Evolutionary conservation across 30 jellyfish, hydroid and myxozoan species (phyloP), one percentile per base, ranked within the genome.

Genomic region (Rhopilema esculentum): DNA sequence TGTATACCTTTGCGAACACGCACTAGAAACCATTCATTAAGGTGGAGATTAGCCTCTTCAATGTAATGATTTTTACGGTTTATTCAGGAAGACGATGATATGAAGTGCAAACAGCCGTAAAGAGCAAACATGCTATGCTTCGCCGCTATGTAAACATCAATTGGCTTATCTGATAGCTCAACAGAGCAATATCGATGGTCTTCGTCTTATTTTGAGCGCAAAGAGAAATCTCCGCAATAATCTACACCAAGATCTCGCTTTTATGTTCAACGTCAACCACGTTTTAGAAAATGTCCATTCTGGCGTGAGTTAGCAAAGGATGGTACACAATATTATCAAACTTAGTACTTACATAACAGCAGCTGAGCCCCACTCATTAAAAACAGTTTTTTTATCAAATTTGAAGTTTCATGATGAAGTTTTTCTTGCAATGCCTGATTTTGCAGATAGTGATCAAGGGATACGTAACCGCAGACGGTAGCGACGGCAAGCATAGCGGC

Each of bases 391-490:
- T n/a, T n/a, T n/a, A n/a, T n/a, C 30, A 2, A 16, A 18, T 27
- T 9, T 26, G 63, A 17, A 23, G 27, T 0, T 71, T 27, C 26
- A 65, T 16, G 73, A 75, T 32, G 72, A 51, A n/a, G 20, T 28
- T 30, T 21, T 12, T 31, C 29, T 40, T 22, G 25, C 27, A 17
- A 28, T 40, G 1, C 72, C 72, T 75, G 0, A 68, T 68, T 19
- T 27, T 63, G 15, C 88, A 72, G 82, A 64, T 72, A 4, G 27
- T 22, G 30, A n/a, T 33, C 26, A 85, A 85, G 33, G 93, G 82
- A n/a, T 72, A 1, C 49, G 77, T 85, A 1, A 67, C 70, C 21
- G 93, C 93, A 7, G 75, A 75, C 48, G 93, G 93, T n/a, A 52
- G 82, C 28, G 88, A 85, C 48, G 93, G 93, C 27, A 68, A 52